Base-by-base conservation (phyloP, 2,888 invertebrate species). In the Megaustenia siamemsis region DNA sequence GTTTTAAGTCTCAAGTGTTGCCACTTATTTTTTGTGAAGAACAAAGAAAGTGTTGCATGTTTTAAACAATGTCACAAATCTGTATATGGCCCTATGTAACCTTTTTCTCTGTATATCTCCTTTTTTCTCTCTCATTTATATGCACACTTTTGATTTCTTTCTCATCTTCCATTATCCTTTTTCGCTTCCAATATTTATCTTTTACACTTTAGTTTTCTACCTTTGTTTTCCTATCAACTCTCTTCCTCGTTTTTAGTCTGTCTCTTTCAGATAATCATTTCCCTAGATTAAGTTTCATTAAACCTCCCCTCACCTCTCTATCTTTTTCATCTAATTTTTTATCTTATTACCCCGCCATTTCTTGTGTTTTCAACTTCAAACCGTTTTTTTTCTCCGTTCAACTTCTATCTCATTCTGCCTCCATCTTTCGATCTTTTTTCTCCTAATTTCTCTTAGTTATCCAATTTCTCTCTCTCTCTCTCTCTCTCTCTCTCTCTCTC, bases 261-360 rank as follows among this genome's bases (percentile, higher is more conserved):
- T 38, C 15, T 78, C 78, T 21, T 56, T 35, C 21, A 56, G 56
- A n/a, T 56, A 28, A 12, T 78, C 78, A 56, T 78, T 8, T 53
- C 56, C 60, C 35, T 78, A 8, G n/a, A n/a, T n/a, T n/a, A n/a
- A n/a, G 15, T 0, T 53, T 21, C 21, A 15, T 21, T 53, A 53
- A 12, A 53, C 21, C 53, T 53, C 21, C 53, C 21, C 21, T 21
- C 21, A 15, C 21, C 21, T 53, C 53, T 53, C 10, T 21, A 53
- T 53, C 53, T 53, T 53, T 21, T 53, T 53, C 53, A 15, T 53
- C 53, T n/a, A n/a, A n/a, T n/a, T n/a, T 18, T 21, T 53, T 53
- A 21, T 21, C 53, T 21, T 53, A 12, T 53, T 53, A 0, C 1
- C 53, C 53, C n/a, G n/a, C n/a, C n/a, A n/a, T 21, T 1, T 21